These are phyloP conservation scores for Drosophila neutralis DNA, from an alignment of 2,888 invertebrate genomes.

Conservation along the genomic window DNA sequence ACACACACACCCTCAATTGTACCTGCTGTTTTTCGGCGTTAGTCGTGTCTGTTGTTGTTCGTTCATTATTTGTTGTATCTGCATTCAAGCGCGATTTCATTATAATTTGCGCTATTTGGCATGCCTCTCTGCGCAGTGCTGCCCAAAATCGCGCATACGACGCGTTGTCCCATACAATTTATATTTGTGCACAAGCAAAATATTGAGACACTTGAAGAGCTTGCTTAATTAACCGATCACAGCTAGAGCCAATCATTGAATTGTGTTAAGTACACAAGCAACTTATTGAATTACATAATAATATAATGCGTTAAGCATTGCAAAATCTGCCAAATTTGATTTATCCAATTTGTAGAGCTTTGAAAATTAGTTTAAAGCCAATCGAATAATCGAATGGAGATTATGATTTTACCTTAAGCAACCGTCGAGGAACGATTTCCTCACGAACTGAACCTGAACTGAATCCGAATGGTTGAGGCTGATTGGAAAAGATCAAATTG, in stretches of 20 bases:
- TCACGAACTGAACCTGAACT: neutral
- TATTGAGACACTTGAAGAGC: conserved; percentile 64
- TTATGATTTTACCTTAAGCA: neutral
- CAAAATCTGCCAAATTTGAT: neutral
- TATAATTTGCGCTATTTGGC: conserved; percentile 68
- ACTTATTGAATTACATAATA: neutral
- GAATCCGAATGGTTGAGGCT: neutral
- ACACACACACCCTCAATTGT: conserved; percentile 21
- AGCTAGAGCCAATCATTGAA: conserved; percentile 23
- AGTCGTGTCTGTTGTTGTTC: conserved; percentile 10
- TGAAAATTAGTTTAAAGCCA: neutral
- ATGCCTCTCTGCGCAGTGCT: conserved; percentile 29
- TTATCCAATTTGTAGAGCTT: neutral
- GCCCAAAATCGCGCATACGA: conserved; percentile 40
- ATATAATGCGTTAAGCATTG: neutral
- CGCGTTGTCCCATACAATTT: conserved; percentile 22
- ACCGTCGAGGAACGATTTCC: neutral
- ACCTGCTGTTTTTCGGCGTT: conserved; percentile 42
- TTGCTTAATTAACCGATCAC: conserved; percentile 58
- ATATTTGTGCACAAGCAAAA: conserved; percentile 3
- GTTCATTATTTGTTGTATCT: conserved; percentile 33
- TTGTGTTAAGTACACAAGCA: neutral
- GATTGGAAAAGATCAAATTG: neutral
- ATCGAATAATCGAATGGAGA: neutral
- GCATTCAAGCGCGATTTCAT: conserved; percentile 70